These are phyloP conservation scores for Dinocampus coccinellae DNA, from an alignment of 2,888 invertebrate species.

Conservation along the genomic window DNA sequence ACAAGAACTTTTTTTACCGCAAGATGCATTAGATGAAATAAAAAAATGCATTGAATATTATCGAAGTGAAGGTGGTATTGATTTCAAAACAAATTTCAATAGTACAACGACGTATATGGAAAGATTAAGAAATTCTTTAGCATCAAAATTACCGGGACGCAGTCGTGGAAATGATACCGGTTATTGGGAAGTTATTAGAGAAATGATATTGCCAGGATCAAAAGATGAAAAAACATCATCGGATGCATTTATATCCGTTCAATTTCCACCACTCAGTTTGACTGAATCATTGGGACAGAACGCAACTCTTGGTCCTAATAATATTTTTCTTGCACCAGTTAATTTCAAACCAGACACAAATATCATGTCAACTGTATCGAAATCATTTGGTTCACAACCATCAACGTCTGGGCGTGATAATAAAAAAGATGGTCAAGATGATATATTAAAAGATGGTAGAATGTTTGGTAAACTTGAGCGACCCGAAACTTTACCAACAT, in stretches of 20 bases:
- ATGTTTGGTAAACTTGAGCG: constrained; percentile 41
- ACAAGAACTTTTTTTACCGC: constrained; percentile 84
- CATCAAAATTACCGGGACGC: constrained; percentile 82
- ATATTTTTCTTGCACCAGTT: constrained; percentile 81
- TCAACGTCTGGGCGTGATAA: constrained; percentile 55
- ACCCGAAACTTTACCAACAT: constrained; percentile 60
- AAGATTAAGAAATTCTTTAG: constrained; percentile 79
- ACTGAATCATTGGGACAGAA: constrained; percentile 84
- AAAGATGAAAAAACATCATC: constrained; percentile 73
- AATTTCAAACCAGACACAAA: constrained; percentile 63
- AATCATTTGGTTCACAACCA: constrained; percentile 59
- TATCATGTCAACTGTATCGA: constrained; percentile 61
- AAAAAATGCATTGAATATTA: constrained; percentile 89
- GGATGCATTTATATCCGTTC: constrained; percentile 76
- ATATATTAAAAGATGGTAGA: constrained; percentile 42
- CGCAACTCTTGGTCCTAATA: constrained; percentile 76
- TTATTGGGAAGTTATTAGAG: constrained; percentile 84
- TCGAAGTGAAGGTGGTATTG: constrained; percentile 77
- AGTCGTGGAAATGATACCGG: constrained; percentile 80
- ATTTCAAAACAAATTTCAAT: constrained; percentile 78
- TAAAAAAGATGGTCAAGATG: constrained; percentile 53
- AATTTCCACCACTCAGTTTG: constrained; percentile 77
- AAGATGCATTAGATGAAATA: constrained; percentile 88
- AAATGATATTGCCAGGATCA: constrained; percentile 81
- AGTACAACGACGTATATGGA: constrained; percentile 84